These are phyloP conservation scores for Enteromius fasciolatus DNA, from an alignment of 2,797 vertebrate species.

Conservation along the genomic window DNA sequence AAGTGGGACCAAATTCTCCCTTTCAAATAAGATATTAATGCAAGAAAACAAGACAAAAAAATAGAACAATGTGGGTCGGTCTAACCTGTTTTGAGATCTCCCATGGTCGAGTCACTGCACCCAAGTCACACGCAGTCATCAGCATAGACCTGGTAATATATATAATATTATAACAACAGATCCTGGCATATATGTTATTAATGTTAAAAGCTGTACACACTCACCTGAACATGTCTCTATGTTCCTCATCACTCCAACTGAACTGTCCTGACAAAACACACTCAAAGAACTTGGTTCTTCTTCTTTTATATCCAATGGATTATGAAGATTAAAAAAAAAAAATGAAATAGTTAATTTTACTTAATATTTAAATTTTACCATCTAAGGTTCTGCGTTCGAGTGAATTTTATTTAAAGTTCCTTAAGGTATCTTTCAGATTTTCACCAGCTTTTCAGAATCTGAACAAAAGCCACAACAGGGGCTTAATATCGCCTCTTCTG, in stretches of 20 bases:
- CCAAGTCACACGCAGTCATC: constrained; percentile 83
- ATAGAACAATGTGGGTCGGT: not conserved
- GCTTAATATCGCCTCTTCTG: constrained; percentile 2
- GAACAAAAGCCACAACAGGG: not conserved
- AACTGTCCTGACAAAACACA: constrained; percentile 76
- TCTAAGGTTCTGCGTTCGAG: not conserved
- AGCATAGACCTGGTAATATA: constrained; percentile 78
- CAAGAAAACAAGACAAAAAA: not conserved
- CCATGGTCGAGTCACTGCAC: constrained; percentile 83
- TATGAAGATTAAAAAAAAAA: constrained; percentile 6
- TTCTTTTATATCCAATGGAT: constrained; percentile 62
- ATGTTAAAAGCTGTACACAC: not conserved
- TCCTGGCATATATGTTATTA: not conserved
- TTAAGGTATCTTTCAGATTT: not conserved
- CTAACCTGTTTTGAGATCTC: constrained; percentile 83
- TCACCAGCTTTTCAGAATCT: not conserved
- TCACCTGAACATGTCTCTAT: constrained; percentile 80
- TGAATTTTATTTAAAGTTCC: not conserved
- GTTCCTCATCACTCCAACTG: constrained; percentile 78
- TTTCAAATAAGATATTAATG: not conserved
- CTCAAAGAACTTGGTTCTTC: constrained; percentile 80
- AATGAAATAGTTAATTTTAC: not conserved
- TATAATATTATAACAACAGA: not conserved
- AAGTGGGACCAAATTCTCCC: not conserved
- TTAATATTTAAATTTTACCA: not conserved